Evolutionary conservation across 2,888 invertebrate species (phyloP).

Genomic region (Erebia epiphron): DNA sequence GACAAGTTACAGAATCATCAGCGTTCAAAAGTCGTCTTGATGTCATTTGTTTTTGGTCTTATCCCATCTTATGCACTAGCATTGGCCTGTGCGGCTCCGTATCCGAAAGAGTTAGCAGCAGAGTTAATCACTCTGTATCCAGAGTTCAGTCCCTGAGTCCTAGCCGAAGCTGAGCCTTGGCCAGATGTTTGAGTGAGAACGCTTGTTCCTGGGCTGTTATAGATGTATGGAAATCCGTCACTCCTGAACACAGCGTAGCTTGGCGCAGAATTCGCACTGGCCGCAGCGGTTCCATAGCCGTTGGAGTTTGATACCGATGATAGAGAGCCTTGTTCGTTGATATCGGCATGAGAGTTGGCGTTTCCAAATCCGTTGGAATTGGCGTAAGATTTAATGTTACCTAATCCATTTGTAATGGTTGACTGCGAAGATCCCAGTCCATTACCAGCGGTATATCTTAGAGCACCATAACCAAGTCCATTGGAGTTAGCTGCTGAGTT

Average conservation of each 20-base stretch:
- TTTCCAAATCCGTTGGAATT: slow-evolving; percentile 41
- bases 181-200: slow-evolving; percentile 60
- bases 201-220: slow-evolving; percentile 49
- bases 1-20: slow-evolving; percentile 63
- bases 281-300: slow-evolving; percentile 48
- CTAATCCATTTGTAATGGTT: slow-evolving; percentile 39
- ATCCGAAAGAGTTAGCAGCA: slow-evolving; percentile 55
- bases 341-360: slow-evolving; percentile 39
- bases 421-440: slow-evolving; percentile 42
- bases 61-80: slow-evolving; percentile 53
- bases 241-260: slow-evolving; percentile 21
- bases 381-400: slow-evolving; percentile 39
- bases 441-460: slow-evolving; percentile 47
- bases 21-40: slow-evolving; percentile 66
- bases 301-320: slow-evolving; percentile 43
- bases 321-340: slow-evolving; percentile 36
- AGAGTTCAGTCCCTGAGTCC: slow-evolving; percentile 55
- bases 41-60: slow-evolving; percentile 58
- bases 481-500: slow-evolving; percentile 51
- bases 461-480: slow-evolving; percentile 47
- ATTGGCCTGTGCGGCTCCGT: slow-evolving; percentile 63
- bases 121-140: slow-evolving; percentile 62
- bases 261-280: slow-evolving; percentile 43
- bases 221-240: slow-evolving; percentile 29
- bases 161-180: slow-evolving; percentile 58